Evolutionary conservation across 2,113 vertebrate species (phyloP), one percentile per base, ranked within the genome.

Genomic region (Lagopus leucura): DNA sequence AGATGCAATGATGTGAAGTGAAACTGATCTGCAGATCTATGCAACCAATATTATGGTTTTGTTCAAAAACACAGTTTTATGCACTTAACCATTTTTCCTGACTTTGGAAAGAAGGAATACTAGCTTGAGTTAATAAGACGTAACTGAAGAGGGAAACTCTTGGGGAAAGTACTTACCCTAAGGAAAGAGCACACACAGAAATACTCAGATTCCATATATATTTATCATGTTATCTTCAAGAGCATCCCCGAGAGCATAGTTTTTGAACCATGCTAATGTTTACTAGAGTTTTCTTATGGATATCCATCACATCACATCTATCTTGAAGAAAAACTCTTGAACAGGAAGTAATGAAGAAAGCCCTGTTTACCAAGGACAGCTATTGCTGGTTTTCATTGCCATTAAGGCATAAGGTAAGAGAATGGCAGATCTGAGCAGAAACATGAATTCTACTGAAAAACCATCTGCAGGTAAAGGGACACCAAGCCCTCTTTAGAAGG

Each of bases 321-420:
- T 48, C 72, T 73, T 72, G 28, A 76, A 76, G 14, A 84, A 84
- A 52, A 90, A n/a, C 17, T 18, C 69, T 55, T 76, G 61, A 73
- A 20, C 45, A 58, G 72, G 52, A 79, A 75, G 19, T 22, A 52
- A 57, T 36, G 17, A 76, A 85, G 58, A 85, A 54, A 86, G 22
- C 3, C 5, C 28, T 93, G 75, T 43, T 83, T 64, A 86, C 6
- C n/a, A 73, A 70, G 93, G 82, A 73, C 73, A 86, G 82, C 40
- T 13, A 8, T 13, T 69, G 30, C 1, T 30, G 47, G 11, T 73
- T 61, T 65, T 45, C 25, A 13, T 10, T 54, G 27, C 27, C 27
- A 16, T 28, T 28, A 10, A 54, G 15, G 27, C 15, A 10, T 28
- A 54, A 43, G 19, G 5, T 2, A 11, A 48, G 20, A 58, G 30